Evolutionary conservation across 2,888 invertebrate species (phyloP).

Genomic region (Aphodius granarius): DNA sequence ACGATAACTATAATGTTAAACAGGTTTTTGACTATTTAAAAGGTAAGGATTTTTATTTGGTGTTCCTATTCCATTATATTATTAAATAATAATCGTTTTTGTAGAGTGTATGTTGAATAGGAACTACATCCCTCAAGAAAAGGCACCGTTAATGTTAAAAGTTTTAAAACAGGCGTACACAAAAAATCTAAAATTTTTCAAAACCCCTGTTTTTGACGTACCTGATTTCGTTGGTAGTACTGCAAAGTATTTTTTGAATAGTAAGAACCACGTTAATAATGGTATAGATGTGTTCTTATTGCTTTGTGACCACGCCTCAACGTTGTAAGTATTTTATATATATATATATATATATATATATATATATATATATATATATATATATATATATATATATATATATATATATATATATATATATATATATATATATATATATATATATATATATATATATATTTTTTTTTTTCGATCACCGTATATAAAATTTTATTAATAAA

Average conservation of each 20-base stretch:
- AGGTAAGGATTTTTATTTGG: constrained; percentile 43
- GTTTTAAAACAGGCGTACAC: constrained; percentile 9
- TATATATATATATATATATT: too few species aligned
- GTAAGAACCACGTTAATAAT: background rate
- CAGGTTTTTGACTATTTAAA: constrained; percentile 58
- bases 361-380: too few species aligned
- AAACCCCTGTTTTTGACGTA: constrained; percentile 36
- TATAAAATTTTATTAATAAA: too few species aligned
- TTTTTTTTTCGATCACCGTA: too few species aligned
- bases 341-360: too few species aligned
- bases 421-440: too few species aligned
- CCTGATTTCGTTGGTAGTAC: constrained; percentile 29
- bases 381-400: too few species aligned
- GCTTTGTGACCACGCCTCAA: constrained; percentile 18
- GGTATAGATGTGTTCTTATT: constrained; percentile 21
- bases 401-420: too few species aligned
- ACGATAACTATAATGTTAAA: constrained; percentile 49
- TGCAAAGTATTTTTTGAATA: constrained; percentile 14
- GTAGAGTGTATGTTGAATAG: constrained; percentile 35
- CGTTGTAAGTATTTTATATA: background rate
- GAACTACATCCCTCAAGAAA: constrained; percentile 30
- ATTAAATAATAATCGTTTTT: constrained; percentile 27
- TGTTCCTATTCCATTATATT: background rate
- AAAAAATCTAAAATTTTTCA: constrained; percentile 38
- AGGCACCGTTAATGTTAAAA: constrained; percentile 14